These are phyloP conservation scores for Lindbergichthys nudifrons DNA, from an alignment of 2,797 vertebrate genomes.

Conservation along the genomic window DNA sequence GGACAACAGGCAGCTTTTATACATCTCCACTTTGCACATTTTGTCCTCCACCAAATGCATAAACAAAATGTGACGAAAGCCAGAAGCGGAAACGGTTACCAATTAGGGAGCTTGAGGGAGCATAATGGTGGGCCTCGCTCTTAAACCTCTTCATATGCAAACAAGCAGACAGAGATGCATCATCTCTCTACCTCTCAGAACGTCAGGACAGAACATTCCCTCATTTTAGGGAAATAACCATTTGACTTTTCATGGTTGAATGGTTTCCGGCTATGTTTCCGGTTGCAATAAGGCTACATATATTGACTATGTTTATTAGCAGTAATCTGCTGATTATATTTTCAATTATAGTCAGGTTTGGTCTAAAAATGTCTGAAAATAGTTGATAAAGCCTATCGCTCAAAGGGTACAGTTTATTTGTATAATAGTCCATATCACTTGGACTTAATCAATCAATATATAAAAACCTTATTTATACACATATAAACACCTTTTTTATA, in stretches of 20 bases:
- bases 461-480: background rate
- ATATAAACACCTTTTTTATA: background rate
- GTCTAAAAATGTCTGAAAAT: background rate
- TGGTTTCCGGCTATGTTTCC: background rate
- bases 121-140: conserved; percentile 34
- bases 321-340: background rate
- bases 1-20: conserved; percentile 70
- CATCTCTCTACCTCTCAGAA: conserved; percentile 8
- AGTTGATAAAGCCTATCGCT: background rate
- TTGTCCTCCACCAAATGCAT: conserved; percentile 42
- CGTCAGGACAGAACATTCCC: background rate
- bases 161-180: conserved; percentile 33
- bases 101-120: conserved; percentile 47
- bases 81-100: conserved; percentile 65
- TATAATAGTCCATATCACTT: background rate
- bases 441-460: background rate
- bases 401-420: background rate
- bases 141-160: conserved; percentile 69
- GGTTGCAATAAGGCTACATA: background rate
- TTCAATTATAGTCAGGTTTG: background rate
- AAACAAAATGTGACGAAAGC: conserved; percentile 61
- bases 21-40: conserved; percentile 18
- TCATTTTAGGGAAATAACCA: background rate
- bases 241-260: background rate
- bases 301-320: background rate